Conservation (phyloP, 2,113 vertebrate species). For the Bambusicola thoracicus region DNA sequence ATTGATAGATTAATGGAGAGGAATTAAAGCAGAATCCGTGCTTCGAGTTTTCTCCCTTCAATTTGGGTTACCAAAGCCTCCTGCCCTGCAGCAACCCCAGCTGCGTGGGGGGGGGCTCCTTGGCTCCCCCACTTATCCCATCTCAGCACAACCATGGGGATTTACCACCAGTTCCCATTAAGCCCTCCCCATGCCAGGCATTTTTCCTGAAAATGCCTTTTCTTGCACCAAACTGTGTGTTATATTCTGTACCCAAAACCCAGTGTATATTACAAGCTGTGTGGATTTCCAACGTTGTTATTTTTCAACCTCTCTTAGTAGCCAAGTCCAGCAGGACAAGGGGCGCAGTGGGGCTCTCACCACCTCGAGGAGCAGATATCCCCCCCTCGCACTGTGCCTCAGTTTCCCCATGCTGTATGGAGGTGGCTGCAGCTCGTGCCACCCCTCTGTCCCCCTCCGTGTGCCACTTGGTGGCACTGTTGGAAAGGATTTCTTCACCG, state of each 20-base stretch:
- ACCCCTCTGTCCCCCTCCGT: neutral
- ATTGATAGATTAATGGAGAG: neutral
- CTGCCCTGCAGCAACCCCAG: no score
- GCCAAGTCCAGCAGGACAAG: neutral
- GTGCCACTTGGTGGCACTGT: slow-evolving; percentile 14
- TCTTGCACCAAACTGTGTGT: neutral
- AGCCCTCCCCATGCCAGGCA: neutral
- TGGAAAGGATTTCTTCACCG: neutral
- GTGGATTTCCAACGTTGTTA: neutral
- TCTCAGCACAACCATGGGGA: neutral
- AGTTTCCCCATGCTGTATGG: neutral
- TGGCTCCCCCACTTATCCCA: neutral
- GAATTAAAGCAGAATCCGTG: neutral
- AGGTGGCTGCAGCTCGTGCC: neutral
- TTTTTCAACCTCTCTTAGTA: neutral
- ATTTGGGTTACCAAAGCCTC: no score
- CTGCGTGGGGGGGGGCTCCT: neutral
- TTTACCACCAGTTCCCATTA: neutral
- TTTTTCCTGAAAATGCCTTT: neutral
- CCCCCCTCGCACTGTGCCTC: neutral
- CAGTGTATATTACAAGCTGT: neutral
- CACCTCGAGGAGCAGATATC: neutral
- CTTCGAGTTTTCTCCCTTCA: neutral
- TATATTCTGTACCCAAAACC: neutral
- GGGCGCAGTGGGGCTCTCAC: neutral